Evolutionary conservation across 1,140 invertebrate species (phyloP), one percentile per base, ranked within the genome.

Genomic region (Drosophila pallidifrons): DNA sequence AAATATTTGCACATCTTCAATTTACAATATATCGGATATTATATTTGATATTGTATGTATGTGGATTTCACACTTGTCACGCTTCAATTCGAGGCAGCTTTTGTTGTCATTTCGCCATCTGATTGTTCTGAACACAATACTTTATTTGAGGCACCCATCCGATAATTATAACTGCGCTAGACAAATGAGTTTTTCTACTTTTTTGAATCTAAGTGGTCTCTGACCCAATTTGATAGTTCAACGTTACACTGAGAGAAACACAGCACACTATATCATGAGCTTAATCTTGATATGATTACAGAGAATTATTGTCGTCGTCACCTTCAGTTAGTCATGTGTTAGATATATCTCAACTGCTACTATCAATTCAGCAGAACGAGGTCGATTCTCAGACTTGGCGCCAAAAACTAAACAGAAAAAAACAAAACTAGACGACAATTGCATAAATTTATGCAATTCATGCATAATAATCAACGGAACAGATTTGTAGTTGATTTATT

Each of bases 371-470:
- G 54, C 1, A 43, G 20, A 25, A 15, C 67, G 45, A 60, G 55
- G 66, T 38, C 57, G 38, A 30, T 41, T 25, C 35, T 58, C 38
- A 16, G 15, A 38, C 25, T 61, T 54, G 51, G 28, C 51, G 51
- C 51, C 51, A 52, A 52, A 49, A 20, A 20, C 16, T 20, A 20
- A 1, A 47, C 13, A 49, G 25, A 8, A 49, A 51, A 51, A n/a
- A 52, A 30, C 49, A 8, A 16, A 32, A 2, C 13, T 11, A 16
- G 30, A 11, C 28, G 45, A 32, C 59, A 63, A 47, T 59, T 58
- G 52, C 55, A 67, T 58, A 46, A 54, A 28, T 68, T 74, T 68
- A 63, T 74, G 69, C 74, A 76, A 76, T 45, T 76, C 74, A 72
- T 75, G 57, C 43, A 55, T 55, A 25, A 32, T 68, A 68, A 68